Percentiles rank a stretch among this genome's conserved stretches.
Evolutionary conservation across 2,888 invertebrate genomes (phyloP).

Genomic region (Pasiphila rectangulata): DNA sequence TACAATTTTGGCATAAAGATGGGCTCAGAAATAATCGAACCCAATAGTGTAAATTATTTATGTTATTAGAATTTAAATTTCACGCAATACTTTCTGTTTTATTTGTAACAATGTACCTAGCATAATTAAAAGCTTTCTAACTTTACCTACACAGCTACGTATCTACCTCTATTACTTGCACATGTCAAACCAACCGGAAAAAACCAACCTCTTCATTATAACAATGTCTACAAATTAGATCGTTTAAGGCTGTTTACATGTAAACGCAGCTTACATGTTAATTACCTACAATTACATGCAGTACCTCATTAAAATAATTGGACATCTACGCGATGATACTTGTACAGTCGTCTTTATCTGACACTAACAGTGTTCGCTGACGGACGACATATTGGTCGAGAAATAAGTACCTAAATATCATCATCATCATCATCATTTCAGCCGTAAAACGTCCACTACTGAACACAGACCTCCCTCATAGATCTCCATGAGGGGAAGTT

Average conservation of each 20-base stretch:
- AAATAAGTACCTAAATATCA: too few species aligned
- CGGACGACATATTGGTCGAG: not conserved
- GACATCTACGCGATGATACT: conserved; percentile 32
- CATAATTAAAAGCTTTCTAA: not conserved
- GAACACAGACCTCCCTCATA: too few species aligned
- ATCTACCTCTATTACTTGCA: not conserved
- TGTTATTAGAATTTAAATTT: too few species aligned
- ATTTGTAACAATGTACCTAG: too few species aligned
- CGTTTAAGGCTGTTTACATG: conserved; percentile 26
- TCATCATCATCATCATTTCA: too few species aligned
- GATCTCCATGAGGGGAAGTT: too few species aligned
- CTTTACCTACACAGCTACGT: not conserved
- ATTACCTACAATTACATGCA: conserved; percentile 44
- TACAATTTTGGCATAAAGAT: too few species aligned
- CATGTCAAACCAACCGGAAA: conserved; percentile 18
- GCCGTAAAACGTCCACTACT: too few species aligned
- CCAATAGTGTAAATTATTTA: too few species aligned
- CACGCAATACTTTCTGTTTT: too few species aligned
- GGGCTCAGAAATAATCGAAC: too few species aligned
- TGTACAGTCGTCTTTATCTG: conserved; percentile 11
- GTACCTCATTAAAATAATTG: conserved; percentile 55
- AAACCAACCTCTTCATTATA: conserved; percentile 7
- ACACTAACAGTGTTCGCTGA: not conserved
- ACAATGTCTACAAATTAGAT: conserved; percentile 11
- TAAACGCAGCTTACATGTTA: conserved; percentile 37